Evolutionary conservation across 2,888 invertebrate genomes (phyloP), one percentile per base, ranked within the genome.

Genomic region (Drosophila neonasuta): DNA sequence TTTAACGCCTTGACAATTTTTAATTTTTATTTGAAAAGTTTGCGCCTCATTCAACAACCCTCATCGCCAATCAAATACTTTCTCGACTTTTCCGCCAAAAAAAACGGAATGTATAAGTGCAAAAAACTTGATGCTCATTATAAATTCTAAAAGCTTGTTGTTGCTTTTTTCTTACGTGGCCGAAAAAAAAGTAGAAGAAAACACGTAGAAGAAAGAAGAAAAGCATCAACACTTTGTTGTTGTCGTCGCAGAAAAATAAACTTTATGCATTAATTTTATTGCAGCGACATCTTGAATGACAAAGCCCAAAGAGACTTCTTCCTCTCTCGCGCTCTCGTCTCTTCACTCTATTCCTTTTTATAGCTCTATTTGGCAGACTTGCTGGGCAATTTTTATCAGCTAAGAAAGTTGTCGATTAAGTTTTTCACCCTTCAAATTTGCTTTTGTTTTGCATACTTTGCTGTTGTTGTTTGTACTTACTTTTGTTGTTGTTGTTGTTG

Each of bases 1-100:
- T 84, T 84, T 84, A 81, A 86, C 87, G 87, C 85, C 82, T 81
- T 88, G 82, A 72, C 77, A 88, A 84, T 85, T 84, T 86, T 74
- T 79, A 84, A 84, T 88, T 87, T 84, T 88, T 84, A 81, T 88
- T 86, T 81, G 77, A 81, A 84, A 86, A 88, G 68, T 88, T 87
- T 71, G 50, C 71, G 63, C 59, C 76, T 77, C 65, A 50, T 59
- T 62, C 68, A 62, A 67, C 65, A 62, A 67, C 71, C 76, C 72
- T 72, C 78, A 66, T 68, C 77, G 73, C 70, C 68, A 79, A 71
- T 78, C 58, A 51, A 56, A 45, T 58, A 58, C 72, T 61, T 56
- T 72, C 60, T 50, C 56, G 67, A 34, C 13, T 39, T 68, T 63
- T 44, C 45, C 55, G 58, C 67, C 66, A 71, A 63, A 49, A 5